Conservation (phyloP, 2,888 invertebrate species). For the Rugalucina vietnamica region DNA sequence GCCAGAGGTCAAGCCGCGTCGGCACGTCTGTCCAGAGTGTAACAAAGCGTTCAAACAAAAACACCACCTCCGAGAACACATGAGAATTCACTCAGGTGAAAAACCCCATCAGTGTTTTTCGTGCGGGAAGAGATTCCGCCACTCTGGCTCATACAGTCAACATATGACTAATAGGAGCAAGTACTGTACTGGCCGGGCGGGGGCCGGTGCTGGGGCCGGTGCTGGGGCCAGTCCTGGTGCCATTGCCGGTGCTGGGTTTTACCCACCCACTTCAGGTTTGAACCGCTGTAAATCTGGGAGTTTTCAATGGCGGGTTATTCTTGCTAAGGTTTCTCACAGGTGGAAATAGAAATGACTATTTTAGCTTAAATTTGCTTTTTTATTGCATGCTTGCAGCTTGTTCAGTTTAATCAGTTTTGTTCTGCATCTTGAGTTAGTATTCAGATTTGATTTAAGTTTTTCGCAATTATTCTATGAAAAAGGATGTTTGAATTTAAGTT, state of each 20-base stretch:
- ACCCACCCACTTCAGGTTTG: background rate
- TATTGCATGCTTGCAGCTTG: too few relatives aligned
- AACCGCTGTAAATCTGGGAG: background rate
- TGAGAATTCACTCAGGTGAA: slow-evolving; percentile 68
- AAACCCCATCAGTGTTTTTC: slow-evolving; percentile 65
- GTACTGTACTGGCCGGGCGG: slow-evolving; percentile 44
- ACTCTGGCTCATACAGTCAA: slow-evolving; percentile 71
- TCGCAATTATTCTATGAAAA: too few relatives aligned
- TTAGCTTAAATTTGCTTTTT: too few relatives aligned
- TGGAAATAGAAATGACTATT: too few relatives aligned
- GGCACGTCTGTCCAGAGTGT: slow-evolving; percentile 68
- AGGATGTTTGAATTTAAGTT: too few relatives aligned
- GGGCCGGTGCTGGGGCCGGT: slow-evolving; percentile 37
- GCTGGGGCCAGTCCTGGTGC: slow-evolving; percentile 44
- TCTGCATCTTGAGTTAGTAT: too few relatives aligned
- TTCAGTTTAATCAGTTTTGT: too few relatives aligned
- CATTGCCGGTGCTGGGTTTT: too few relatives aligned
- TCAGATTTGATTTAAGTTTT: too few relatives aligned
- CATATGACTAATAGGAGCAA: slow-evolving; percentile 65
- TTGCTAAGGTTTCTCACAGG: too few relatives aligned
- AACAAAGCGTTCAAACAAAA: slow-evolving; percentile 71
- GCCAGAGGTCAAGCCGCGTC: slow-evolving; percentile 61
- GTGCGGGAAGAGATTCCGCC: slow-evolving; percentile 69
- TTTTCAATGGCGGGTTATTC: too few relatives aligned
- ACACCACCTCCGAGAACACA: slow-evolving; percentile 70